Conservation (phyloP, 2,888 invertebrate species). For the Selenia dentaria region DNA sequence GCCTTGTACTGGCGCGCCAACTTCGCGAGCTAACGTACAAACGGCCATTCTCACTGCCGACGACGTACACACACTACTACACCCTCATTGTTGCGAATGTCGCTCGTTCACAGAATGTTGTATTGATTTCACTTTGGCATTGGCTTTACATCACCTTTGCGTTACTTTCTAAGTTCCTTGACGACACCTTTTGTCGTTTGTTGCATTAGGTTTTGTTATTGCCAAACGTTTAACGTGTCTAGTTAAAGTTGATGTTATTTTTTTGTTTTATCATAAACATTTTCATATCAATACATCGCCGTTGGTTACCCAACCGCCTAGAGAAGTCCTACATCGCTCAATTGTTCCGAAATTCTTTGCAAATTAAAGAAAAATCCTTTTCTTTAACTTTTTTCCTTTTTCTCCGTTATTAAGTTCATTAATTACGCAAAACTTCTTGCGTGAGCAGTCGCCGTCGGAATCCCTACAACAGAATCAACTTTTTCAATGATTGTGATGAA, state of each 20-base stretch:
- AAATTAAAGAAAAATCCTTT: neutral
- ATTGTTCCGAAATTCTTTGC: neutral
- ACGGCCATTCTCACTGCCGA: slow-evolving; percentile 29
- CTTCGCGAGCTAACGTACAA: slow-evolving; percentile 36
- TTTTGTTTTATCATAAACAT: too few relatives aligned
- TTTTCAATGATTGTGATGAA: slow-evolving; percentile 33
- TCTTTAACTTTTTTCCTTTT: too few relatives aligned
- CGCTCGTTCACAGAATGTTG: slow-evolving; percentile 36
- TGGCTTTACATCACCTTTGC: slow-evolving; percentile 11
- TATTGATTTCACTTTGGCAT: slow-evolving; percentile 45
- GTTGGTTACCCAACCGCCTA: neutral
- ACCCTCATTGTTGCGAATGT: slow-evolving; percentile 50
- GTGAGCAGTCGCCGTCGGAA: neutral
- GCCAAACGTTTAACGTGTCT: neutral
- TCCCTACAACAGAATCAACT: slow-evolving; percentile 15
- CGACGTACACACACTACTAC: slow-evolving; percentile 41
- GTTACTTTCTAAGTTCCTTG: slow-evolving; percentile 15
- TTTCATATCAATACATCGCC: neutral
- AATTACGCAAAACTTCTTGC: slow-evolving; percentile 13
- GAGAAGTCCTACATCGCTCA: neutral
- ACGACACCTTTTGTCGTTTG: slow-evolving; percentile 1
- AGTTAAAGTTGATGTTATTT: too few relatives aligned
- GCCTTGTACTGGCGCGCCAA: slow-evolving; percentile 44
- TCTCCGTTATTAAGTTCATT: too few relatives aligned
- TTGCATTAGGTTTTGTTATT: neutral